Evolutionary conservation across 2,113 vertebrate genomes (phyloP).

Genomic region (Sander vitreus): DNA sequence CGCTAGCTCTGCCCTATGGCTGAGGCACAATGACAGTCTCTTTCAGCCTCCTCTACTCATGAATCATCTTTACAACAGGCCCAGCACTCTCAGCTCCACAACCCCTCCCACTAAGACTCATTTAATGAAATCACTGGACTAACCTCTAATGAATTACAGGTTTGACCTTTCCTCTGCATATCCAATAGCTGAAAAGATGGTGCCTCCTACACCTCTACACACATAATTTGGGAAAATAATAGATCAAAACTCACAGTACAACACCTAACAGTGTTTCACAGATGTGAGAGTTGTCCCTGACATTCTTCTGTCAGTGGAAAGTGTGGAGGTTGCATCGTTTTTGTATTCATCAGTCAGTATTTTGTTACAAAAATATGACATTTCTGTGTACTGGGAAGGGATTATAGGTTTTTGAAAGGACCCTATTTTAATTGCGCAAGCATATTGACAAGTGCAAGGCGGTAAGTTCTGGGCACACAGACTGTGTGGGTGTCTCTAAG

Average conservation of each 20-base stretch:
- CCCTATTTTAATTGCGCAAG: neutral
- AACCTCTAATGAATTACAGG: constrained; percentile 27
- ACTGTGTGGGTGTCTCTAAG: neutral
- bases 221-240: neutral
- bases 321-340: neutral
- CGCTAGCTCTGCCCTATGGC: neutral
- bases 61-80: constrained; percentile 22
- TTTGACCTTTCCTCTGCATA: constrained; percentile 29
- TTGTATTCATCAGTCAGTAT: neutral
- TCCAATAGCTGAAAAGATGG: constrained; percentile 4
- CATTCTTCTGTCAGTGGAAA: constrained; percentile 10
- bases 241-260: neutral
- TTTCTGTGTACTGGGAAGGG: neutral
- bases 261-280: neutral
- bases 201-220: neutral
- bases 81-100: neutral
- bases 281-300: constrained; percentile 17
- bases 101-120: neutral
- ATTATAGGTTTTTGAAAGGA: neutral
- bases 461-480: too few species aligned
- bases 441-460: too few species aligned
- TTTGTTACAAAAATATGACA: neutral
- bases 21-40: neutral
- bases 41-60: constrained; percentile 25
- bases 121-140: neutral